Evolutionary conservation across 2,113 vertebrate genomes (phyloP).

Genomic region (Aptenodytes patagonicus): DNA sequence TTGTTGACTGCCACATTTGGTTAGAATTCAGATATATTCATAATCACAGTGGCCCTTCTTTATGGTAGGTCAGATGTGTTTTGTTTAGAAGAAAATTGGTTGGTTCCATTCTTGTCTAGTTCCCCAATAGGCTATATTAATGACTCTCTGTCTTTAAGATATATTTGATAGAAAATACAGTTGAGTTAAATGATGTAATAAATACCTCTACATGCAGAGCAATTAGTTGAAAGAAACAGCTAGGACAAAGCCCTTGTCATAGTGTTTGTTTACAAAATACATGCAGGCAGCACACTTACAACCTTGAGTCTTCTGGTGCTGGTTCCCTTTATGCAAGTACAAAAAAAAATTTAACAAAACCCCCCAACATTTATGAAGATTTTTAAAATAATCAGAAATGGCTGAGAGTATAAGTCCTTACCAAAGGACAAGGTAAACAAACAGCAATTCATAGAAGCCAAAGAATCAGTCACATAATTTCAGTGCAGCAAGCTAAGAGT

Average conservation of each 20-base stretch:
- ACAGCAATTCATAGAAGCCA: neutral
- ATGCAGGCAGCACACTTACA: neutral
- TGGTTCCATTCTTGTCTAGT: neutral
- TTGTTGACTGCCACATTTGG: neutral
- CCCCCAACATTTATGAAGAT: neutral
- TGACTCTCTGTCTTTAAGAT: neutral
- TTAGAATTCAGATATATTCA: neutral
- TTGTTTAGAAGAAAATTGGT: neutral
- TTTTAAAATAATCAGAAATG: neutral
- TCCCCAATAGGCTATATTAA: neutral
- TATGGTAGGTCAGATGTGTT: too few species aligned
- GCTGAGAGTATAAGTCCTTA: neutral
- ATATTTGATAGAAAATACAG: neutral
- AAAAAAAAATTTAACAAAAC: neutral
- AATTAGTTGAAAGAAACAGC: neutral
- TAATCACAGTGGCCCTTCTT: neutral
- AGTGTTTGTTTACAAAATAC: neutral
- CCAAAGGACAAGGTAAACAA: neutral
- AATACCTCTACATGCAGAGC: neutral
- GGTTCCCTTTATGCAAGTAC: neutral
- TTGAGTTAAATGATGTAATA: neutral
- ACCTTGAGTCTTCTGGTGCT: neutral
- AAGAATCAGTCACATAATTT: conserved; percentile 33
- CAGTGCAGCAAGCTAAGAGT: neutral
- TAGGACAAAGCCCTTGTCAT: neutral